These are phyloP conservation scores for Phrynocephalus guinanensis DNA, from an alignment of 2,797 vertebrate species.

Conservation along the genomic window DNA sequence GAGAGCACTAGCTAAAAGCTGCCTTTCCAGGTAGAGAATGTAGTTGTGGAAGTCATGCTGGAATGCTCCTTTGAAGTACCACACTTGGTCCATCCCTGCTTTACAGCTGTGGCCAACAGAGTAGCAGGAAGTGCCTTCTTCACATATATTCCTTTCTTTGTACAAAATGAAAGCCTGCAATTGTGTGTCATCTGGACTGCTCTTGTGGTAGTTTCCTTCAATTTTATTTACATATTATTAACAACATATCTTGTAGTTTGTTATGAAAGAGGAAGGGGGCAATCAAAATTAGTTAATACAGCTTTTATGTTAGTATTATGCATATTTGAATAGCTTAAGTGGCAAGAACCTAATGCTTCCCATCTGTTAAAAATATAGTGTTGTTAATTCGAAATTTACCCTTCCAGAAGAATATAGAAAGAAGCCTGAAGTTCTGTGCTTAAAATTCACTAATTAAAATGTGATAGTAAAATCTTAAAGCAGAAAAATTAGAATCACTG, in stretches of 20 bases:
- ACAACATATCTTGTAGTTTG: background rate
- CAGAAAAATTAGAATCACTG: background rate
- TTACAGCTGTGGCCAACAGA: background rate
- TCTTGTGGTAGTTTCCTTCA: background rate
- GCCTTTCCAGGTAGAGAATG: too few relatives aligned
- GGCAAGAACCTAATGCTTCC: background rate
- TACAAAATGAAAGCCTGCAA: background rate
- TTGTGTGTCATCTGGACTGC: background rate
- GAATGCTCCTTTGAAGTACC: too few relatives aligned
- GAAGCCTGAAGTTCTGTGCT: background rate
- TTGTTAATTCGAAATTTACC: background rate
- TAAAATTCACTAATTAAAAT: background rate
- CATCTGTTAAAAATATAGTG: background rate
- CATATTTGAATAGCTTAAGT: background rate
- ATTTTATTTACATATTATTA: background rate
- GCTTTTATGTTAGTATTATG: background rate
- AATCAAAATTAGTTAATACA: background rate
- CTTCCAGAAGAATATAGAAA: background rate
- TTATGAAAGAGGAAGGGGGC: background rate
- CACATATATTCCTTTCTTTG: background rate
- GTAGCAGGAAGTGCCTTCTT: background rate
- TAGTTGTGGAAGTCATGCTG: too few relatives aligned
- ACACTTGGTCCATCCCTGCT: too few relatives aligned
- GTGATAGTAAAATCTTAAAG: background rate
- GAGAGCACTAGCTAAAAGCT: too few relatives aligned